A percentile compares a stretch with the other conserved stretches of the same genome.
Evolutionary conservation across 2,797 vertebrate species (phyloP).

Genomic region (Cynodonichthys magdalenae): DNA sequence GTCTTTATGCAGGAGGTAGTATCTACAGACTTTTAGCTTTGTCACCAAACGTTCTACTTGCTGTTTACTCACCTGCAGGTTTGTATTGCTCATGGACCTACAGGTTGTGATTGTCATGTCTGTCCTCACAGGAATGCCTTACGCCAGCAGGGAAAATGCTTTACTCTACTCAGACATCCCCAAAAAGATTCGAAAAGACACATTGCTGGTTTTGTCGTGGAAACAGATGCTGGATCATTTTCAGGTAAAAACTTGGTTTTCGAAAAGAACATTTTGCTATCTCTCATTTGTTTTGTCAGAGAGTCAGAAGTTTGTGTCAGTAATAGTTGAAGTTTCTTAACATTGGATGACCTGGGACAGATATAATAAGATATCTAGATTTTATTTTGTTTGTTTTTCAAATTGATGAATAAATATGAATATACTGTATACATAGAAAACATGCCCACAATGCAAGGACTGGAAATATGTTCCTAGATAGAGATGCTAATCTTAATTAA

Average conservation of each 20-base stretch:
- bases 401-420: no score
- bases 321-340: not conserved
- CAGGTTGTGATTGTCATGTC: not conserved
- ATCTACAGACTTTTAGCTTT: not conserved
- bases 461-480: not conserved
- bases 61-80: no score
- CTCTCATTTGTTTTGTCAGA: not conserved
- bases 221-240: slow-evolving; percentile 95
- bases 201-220: slow-evolving; percentile 91
- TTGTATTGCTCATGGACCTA: not conserved
- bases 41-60: no score
- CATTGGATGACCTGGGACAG: not conserved
- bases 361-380: no score
- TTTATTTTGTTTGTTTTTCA: no score
- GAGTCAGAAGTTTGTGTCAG: not conserved
- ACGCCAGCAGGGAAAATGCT: slow-evolving; percentile 91
- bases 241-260: slow-evolving; percentile 71
- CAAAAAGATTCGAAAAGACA: slow-evolving; percentile 91
- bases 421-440: not conserved
- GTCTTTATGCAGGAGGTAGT: no score
- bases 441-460: no score
- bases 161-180: slow-evolving; percentile 97
- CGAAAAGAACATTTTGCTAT: not conserved
- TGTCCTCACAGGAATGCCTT: slow-evolving; percentile 88
- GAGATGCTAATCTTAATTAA: not conserved